A percentile compares a stretch with the other conserved stretches of the same genome.
These are phyloP conservation scores for Neoarius graeffei DNA, from an alignment of 2,113 vertebrate species.

Conservation along the genomic window DNA sequence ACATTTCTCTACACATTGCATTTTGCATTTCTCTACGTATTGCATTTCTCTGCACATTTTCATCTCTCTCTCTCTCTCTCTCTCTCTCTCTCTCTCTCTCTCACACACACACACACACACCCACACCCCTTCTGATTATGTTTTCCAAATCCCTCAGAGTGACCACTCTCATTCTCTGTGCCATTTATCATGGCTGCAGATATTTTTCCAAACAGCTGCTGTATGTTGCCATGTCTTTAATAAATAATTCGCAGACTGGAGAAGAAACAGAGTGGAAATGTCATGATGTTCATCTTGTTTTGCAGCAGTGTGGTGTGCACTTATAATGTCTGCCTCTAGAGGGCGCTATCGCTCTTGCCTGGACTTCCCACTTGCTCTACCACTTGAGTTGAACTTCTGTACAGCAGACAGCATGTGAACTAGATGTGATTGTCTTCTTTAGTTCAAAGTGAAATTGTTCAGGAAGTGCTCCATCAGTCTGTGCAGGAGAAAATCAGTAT, in stretches of 20 bases:
- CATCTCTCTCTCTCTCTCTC: neutral
- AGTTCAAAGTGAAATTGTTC: neutral
- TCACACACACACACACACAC: neutral
- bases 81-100: neutral
- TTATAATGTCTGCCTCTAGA: neutral
- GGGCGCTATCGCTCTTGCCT: neutral
- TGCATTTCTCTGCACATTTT: neutral
- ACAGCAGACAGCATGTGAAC: neutral
- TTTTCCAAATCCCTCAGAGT: neutral
- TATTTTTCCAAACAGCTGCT: neutral
- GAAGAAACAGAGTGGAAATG: neutral
- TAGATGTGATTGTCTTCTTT: neutral
- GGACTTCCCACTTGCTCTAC: neutral
- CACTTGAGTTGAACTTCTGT: neutral
- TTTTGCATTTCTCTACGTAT: neutral
- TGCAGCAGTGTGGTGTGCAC: neutral
- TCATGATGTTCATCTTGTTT: neutral
- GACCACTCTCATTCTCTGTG: neutral
- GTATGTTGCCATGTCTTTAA: neutral
- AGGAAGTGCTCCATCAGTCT: neutral
- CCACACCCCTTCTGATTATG: neutral
- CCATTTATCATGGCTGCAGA: neutral
- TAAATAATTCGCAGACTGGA: neutral
- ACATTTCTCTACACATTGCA: too few species aligned
- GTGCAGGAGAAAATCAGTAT: neutral